Base-by-base conservation (phyloP, 2,113 vertebrate genomes). In the Rhabdornis inornatus region DNA sequence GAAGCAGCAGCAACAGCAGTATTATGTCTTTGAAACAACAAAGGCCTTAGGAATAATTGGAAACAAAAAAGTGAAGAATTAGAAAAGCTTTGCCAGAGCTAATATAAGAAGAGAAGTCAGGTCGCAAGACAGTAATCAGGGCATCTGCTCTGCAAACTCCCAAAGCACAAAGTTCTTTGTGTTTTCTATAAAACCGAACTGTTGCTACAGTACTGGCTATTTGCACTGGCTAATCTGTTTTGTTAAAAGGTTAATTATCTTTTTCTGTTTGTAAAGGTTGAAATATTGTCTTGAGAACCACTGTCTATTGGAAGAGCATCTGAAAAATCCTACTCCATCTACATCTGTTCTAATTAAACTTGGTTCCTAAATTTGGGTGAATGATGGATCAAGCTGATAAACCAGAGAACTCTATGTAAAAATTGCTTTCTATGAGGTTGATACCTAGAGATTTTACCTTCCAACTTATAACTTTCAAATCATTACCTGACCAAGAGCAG, bases 1-100 rank as follows among this genome's bases (percentile, higher is more conserved):
- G 55, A 86, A 59, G 42, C 0, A 0, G 49, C 50, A 0, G 49
- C 50, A 65, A n/a, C 16, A 42, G 18, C 31, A 63, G 44, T 68
- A 21, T 81, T 53, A 22, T 4, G 28, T 44, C 77, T 87, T 66
- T 1, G 9, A 10, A 44, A 70, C 65, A 37, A 65, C n/a, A 76
- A 90, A 77, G 45, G n/a, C 33, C 3, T 30, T 78, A 47, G 24
- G 22, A 80, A 76, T 69, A 85, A 87, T 11, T 75, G 22, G 55
- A 68, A 92, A 63, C 28, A 74, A 77, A 76, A 59, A 59, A 39
- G 11, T 20, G 40, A 56, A 91, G 47, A 86, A 50, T 75, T 44
- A 68, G 40, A 69, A 69, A 83, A 92, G 17, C 40, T 39, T 86
- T 90, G 69, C 24, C 64, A 91, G 87, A 80, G 33, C 20, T 69